Conservation (phyloP, 2,797 vertebrate species). For the Acestrorhynchus altus region DNA sequence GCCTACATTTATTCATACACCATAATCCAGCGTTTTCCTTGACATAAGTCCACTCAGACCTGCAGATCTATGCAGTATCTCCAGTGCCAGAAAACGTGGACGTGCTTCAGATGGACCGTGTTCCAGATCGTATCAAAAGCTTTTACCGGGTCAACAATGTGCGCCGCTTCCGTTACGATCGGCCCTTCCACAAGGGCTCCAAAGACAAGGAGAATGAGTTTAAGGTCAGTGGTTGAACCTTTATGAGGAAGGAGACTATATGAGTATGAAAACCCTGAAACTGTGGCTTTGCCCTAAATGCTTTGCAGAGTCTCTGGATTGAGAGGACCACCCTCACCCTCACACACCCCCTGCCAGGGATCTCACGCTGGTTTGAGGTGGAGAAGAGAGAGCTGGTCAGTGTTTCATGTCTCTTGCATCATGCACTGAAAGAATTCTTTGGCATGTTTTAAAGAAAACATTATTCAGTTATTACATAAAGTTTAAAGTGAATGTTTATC, state of each 20-base stretch:
- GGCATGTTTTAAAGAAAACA: not conserved
- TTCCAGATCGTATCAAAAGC: slow-evolving; percentile 98
- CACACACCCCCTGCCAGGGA: slow-evolving; percentile 94
- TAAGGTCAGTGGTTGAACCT: slow-evolving; percentile 79
- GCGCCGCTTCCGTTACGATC: slow-evolving; percentile 94
- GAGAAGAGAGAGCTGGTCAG: slow-evolving; percentile 97
- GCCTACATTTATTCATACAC: not conserved
- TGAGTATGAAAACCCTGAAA: not conserved
- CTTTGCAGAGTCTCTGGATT: slow-evolving; percentile 91
- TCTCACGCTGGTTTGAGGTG: slow-evolving; percentile 98
- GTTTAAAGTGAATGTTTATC: not conserved
- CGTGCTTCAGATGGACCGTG: slow-evolving; percentile 94
- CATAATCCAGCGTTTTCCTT: slow-evolving; percentile 74
- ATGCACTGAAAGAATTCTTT: not conserved
- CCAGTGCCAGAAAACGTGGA: slow-evolving; percentile 94
- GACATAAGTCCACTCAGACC: slow-evolving; percentile 81
- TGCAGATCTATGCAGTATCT: slow-evolving; percentile 98
- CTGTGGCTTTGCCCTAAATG: slow-evolving; percentile 41
- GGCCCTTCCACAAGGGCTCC: slow-evolving; percentile 96
- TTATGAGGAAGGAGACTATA: not conserved
- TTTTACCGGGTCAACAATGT: slow-evolving; percentile 99
- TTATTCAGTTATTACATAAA: not conserved
- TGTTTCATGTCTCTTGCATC: slow-evolving; percentile 38
- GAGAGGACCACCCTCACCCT: slow-evolving; percentile 96
- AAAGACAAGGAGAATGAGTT: slow-evolving; percentile 99